These are phyloP conservation scores for Myiothlypis coronata DNA, from an alignment of 2,797 vertebrate species.

Conservation along the genomic window DNA sequence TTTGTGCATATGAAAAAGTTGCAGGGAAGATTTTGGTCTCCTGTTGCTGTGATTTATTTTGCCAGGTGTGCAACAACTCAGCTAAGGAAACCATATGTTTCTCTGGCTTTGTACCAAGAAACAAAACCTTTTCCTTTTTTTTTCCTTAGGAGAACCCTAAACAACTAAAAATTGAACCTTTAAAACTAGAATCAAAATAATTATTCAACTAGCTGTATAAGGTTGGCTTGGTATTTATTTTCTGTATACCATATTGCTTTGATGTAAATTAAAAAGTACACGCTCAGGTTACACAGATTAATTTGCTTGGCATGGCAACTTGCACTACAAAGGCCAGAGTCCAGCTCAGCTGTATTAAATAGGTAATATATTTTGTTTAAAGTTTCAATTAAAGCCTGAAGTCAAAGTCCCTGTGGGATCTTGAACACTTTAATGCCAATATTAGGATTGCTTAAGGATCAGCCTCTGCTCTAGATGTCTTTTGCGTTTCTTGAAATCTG, in stretches of 20 bases:
- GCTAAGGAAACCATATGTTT: constrained; percentile 59
- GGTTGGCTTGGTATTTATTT: constrained; percentile 24
- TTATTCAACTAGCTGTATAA: constrained; percentile 27
- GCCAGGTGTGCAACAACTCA: constrained; percentile 47
- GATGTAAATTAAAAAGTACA: constrained; percentile 53
- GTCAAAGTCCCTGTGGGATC: constrained; percentile 68
- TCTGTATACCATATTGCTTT: constrained; percentile 44
- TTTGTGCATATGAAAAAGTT: constrained; percentile 23
- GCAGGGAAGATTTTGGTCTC: constrained; percentile 38
- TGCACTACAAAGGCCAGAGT: constrained; percentile 62
- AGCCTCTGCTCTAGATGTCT: constrained; percentile 66
- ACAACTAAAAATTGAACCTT: constrained; percentile 12
- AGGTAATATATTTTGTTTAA: constrained; percentile 80
- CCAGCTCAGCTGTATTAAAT: constrained; percentile 72
- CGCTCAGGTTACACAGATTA: constrained; percentile 64
- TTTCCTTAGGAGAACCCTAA: not conserved
- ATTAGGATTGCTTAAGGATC: constrained; percentile 69
- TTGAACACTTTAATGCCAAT: constrained; percentile 72
- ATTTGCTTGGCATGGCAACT: constrained; percentile 66
- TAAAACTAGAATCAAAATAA: constrained; percentile 35
- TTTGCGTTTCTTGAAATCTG: constrained; percentile 75
- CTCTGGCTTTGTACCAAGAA: constrained; percentile 50
- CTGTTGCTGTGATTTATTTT: constrained; percentile 63
- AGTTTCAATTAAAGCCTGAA: constrained; percentile 76
- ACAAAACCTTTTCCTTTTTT: not conserved